Base-by-base conservation (phyloP, 2,888 invertebrate genomes). In the Apotomis turbidana region DNA sequence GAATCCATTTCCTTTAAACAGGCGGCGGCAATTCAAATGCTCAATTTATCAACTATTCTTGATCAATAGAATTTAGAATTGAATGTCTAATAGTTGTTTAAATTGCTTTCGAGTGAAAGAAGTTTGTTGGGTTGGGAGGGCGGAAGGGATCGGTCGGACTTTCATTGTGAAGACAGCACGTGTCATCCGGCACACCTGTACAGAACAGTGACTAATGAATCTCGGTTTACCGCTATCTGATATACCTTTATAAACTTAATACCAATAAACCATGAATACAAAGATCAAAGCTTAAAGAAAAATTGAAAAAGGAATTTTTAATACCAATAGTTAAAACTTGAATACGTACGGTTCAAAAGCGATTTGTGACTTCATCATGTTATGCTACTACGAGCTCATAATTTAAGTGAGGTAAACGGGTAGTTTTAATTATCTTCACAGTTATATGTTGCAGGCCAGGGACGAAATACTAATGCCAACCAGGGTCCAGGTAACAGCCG, bases 161-260 rank as follows among this genome's bases (percentile, higher is more conserved):
- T 83, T 83, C 81, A 84, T 77, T 78, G 66, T 64, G 51, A 64
- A 67, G 74, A 70, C 66, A 79, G 85, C 87, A 85, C 86, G 87
- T 86, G 78, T 81, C 81, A 83, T 86, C 85, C 87, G 86, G 86
- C 82, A 86, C 87, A 88, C 88, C 87, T 88, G 88, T 81, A 80
- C 81, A 80, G 79, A 75, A 74, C 70, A 62, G 72, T 75, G 74
- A 78, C 76, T 76, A 77, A 81, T 78, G 76, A 75, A 74, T 78
- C 79, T 78, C 76, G 75, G 76, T 81, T 77, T 80, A 78, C 78
- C 77, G 80, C 79, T 81, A 75, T 77, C 70, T 61, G 66, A 64
- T 63, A 49, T 57, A 41, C 60, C 68, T 58, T 64, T 67, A 67
- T 49, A 61, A 41, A 59, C 67, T 58, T 64, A 64, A 67, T 49